These are phyloP conservation scores for Syngnathus floridae DNA, from an alignment of 2,113 vertebrate species.

Conservation along the genomic window DNA sequence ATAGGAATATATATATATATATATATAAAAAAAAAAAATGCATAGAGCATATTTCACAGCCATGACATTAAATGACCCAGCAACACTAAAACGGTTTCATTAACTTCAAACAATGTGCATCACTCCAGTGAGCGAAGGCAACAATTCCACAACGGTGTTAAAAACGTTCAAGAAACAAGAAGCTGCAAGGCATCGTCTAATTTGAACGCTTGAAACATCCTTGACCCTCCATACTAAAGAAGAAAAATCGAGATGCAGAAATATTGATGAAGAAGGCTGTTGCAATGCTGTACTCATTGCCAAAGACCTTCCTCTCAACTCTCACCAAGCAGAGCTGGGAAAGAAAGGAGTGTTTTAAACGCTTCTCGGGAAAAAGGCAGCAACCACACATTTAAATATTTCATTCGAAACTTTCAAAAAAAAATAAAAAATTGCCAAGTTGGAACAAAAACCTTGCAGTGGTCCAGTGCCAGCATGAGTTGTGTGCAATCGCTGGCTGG, in stretches of 20 bases:
- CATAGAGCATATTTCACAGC: slow-evolving; percentile 29
- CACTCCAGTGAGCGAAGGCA: slow-evolving; percentile 43
- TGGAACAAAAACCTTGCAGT: slow-evolving; percentile 11
- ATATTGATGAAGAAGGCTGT: slow-evolving; percentile 56
- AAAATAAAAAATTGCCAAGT: slow-evolving; percentile 22
- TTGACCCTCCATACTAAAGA: slow-evolving; percentile 53
- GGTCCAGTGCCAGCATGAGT: slow-evolving; percentile 33
- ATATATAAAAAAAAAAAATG: background rate
- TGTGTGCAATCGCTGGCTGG: slow-evolving; percentile 26
- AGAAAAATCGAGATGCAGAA: slow-evolving; percentile 50
- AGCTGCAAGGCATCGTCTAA: slow-evolving; percentile 57
- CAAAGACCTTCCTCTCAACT: slow-evolving; percentile 54
- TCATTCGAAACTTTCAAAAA: slow-evolving; percentile 3
- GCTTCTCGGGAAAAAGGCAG: slow-evolving; percentile 18
- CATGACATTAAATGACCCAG: slow-evolving; percentile 36
- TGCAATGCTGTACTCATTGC: slow-evolving; percentile 44
- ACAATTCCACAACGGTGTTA: slow-evolving; percentile 49
- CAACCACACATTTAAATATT: slow-evolving; percentile 7
- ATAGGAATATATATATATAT: too few species aligned
- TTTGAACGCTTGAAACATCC: slow-evolving; percentile 50
- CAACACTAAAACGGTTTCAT: slow-evolving; percentile 43
- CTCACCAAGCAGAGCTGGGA: slow-evolving; percentile 34
- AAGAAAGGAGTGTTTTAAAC: slow-evolving; percentile 30
- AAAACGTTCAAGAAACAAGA: slow-evolving; percentile 50
- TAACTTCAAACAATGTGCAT: slow-evolving; percentile 44